phyloP scores from a whole-genome alignment of 2,797 vertebrate genomes.

The Lycodopsis pacificus region DNA sequence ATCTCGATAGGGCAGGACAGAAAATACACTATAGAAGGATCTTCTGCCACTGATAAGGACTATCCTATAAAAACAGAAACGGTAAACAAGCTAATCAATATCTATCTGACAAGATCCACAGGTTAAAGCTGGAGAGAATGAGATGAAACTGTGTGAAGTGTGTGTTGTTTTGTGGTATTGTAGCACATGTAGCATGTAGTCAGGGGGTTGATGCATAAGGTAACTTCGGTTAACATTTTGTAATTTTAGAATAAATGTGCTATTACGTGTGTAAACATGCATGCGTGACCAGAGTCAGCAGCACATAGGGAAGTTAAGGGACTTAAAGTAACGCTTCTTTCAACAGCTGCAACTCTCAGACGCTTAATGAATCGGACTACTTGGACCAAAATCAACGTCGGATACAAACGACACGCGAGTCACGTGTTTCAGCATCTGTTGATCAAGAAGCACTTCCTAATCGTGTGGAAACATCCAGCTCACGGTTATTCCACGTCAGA shows the following conservation, averaged over 20 bases:
- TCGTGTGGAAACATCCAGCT: constrained; percentile 26
- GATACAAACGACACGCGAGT: constrained; percentile 25
- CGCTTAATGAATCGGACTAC: not conserved
- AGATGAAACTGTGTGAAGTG: constrained; percentile 30
- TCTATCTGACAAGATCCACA: constrained; percentile 66
- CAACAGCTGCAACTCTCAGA: constrained; percentile 21
- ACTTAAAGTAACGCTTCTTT: constrained; percentile 14
- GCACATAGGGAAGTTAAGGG: constrained; percentile 2
- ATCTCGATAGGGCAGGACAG: constrained; percentile 99
- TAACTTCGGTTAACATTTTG: not conserved
- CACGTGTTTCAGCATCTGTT: constrained; percentile 3
- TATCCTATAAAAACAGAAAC: constrained; percentile 96
- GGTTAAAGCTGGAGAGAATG: constrained; percentile 64
- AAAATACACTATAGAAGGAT: constrained; percentile 99
- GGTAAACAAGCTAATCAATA: constrained; percentile 84
- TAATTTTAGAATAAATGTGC: not conserved
- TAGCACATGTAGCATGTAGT: constrained; percentile 31
- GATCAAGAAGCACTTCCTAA: constrained; percentile 9
- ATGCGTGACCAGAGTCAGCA: constrained; percentile 21
- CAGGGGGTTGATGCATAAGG: constrained; percentile 60
- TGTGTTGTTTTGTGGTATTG: constrained; percentile 23
- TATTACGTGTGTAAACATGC: not conserved
- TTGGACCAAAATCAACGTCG: constrained; percentile 10
- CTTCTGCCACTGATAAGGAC: constrained; percentile 99
- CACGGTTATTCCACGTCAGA: constrained; percentile 20